phyloP scores from a whole-genome alignment of 2,797 vertebrate genomes.

The Coluber constrictor region DNA sequence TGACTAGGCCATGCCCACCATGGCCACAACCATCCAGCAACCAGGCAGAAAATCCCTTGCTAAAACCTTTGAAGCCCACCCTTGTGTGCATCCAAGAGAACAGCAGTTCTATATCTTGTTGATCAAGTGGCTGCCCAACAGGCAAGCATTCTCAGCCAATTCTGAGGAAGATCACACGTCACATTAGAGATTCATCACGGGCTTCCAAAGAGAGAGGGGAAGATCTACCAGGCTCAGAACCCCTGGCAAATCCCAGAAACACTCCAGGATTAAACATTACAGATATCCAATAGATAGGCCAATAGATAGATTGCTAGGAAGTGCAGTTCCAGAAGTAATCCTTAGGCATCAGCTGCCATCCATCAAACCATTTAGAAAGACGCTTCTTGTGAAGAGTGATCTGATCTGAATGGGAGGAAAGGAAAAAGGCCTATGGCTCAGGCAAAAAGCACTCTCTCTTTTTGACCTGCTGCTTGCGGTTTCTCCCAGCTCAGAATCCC shows the following conservation, averaged over 20 bases:
- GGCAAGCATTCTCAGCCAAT: background rate
- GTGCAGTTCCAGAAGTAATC: background rate
- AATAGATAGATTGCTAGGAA: background rate
- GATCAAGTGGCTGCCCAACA: background rate
- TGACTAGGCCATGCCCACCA: too few relatives aligned
- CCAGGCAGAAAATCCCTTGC: too few relatives aligned
- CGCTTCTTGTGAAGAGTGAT: background rate
- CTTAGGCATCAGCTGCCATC: background rate
- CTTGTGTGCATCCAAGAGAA: background rate
- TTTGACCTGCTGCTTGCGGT: background rate
- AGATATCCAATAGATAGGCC: background rate
- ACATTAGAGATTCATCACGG: background rate
- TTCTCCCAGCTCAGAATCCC: background rate
- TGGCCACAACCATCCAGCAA: too few relatives aligned
- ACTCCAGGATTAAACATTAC: background rate
- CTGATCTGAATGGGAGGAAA: background rate
- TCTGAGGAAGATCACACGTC: background rate
- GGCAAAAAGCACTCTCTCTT: background rate
- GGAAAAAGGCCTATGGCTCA: background rate
- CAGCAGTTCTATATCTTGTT: background rate
- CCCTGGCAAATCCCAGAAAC: background rate
- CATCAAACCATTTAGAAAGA: background rate
- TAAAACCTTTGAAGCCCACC: too few relatives aligned
- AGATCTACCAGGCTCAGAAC: background rate
- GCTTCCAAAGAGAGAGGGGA: background rate